Conservation (phyloP, 2,888 invertebrate genomes). For the Drosophila mimica region DNA sequence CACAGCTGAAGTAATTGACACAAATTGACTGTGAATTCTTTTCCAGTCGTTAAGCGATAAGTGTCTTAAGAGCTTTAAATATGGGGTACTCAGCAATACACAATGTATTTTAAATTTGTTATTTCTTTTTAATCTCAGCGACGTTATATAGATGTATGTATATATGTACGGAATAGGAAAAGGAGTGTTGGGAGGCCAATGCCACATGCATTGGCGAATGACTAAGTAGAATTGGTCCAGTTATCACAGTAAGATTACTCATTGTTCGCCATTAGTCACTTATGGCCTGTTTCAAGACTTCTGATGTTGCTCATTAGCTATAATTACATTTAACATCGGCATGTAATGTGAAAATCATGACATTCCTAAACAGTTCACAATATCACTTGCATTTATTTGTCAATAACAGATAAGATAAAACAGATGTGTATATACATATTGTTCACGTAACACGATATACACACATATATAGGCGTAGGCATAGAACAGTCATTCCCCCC, state of each 20-base stretch:
- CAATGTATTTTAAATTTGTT: too few species aligned
- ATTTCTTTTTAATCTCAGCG: not conserved
- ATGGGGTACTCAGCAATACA: too few species aligned
- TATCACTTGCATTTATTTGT: conserved; percentile 33
- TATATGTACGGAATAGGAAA: too few species aligned
- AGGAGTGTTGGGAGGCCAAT: too few species aligned
- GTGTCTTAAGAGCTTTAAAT: not conserved
- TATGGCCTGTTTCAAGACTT: conserved; percentile 37
- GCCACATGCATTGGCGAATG: not conserved
- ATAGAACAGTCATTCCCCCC: conserved; percentile 2
- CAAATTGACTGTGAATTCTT: not conserved
- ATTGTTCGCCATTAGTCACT: conserved; percentile 31
- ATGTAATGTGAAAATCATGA: conserved; percentile 48
- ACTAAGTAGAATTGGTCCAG: conserved; percentile 14
- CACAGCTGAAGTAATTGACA: not conserved
- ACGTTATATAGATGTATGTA: not conserved
- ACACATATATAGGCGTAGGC: conserved; percentile 4
- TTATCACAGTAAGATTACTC: conserved; percentile 48
- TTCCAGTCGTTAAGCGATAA: too few species aligned
- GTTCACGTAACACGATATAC: conserved; percentile 11
- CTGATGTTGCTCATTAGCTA: conserved; percentile 43
- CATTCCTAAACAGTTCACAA: conserved; percentile 25
- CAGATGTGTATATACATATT: conserved; percentile 10
- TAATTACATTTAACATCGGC: conserved; percentile 52
- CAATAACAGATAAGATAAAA: conserved; percentile 63